Evolutionary conservation across 2,113 vertebrate genomes (phyloP).

Genomic region (Microtus oregoni): DNA sequence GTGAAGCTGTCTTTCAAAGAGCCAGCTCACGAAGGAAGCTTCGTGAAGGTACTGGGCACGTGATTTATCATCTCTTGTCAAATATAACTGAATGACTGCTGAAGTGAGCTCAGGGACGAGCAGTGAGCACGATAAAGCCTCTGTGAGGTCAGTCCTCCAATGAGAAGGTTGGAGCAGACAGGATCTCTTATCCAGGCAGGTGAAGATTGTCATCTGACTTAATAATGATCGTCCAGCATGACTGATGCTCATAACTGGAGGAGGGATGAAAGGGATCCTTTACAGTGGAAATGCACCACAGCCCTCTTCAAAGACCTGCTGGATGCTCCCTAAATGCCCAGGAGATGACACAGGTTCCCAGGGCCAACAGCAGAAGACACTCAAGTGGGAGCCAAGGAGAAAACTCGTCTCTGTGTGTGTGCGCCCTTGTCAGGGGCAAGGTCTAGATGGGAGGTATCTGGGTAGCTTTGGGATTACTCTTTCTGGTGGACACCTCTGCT

Average conservation of each 20-base stretch:
- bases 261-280: neutral
- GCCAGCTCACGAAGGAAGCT: neutral
- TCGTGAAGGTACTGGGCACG: neutral
- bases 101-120: slow-evolving; percentile 40
- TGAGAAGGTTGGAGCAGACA: slow-evolving; percentile 37
- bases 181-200: slow-evolving; percentile 43
- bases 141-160: slow-evolving; percentile 36
- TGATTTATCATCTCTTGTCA: slow-evolving; percentile 43
- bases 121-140: slow-evolving; percentile 20
- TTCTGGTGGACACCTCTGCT: neutral
- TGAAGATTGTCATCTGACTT: slow-evolving; percentile 20
- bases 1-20: neutral
- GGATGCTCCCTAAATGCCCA: neutral
- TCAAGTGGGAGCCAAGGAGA: neutral
- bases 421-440: neutral
- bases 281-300: slow-evolving; percentile 18
- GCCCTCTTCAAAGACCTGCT: slow-evolving; percentile 2
- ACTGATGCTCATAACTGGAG: slow-evolving; percentile 45
- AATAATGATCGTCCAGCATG: slow-evolving; percentile 51
- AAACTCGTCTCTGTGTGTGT: neutral
- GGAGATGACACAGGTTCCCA: neutral
- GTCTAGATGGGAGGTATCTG: neutral
- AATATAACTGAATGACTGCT: slow-evolving; percentile 29
- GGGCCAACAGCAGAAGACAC: neutral
- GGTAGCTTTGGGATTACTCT: neutral